These are phyloP conservation scores for Tangara arthus DNA, from an alignment of 2,797 vertebrate genomes.

Conservation along the genomic window DNA sequence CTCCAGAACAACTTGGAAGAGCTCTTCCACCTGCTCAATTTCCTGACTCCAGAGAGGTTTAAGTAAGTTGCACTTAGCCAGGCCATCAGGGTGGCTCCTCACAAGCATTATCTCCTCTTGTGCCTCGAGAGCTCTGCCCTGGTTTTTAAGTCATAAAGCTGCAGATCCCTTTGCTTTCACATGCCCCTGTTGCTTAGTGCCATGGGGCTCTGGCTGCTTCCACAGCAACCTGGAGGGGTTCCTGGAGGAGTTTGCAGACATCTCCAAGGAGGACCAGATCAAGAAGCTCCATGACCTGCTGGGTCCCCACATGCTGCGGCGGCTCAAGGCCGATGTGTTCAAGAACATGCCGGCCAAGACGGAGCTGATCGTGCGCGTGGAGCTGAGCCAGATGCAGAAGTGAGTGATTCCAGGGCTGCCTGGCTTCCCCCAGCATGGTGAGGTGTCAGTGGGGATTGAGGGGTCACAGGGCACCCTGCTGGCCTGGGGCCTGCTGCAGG, in stretches of 20 bases:
- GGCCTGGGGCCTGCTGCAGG: neutral
- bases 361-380: constrained; percentile 93
- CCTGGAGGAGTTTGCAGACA: constrained; percentile 97
- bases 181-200: neutral
- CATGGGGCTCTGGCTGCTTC: neutral
- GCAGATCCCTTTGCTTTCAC: accelerated
- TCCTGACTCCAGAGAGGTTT: constrained; percentile 95
- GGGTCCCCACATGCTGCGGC: constrained; percentile 94
- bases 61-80: constrained; percentile 80
- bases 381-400: constrained; percentile 99
- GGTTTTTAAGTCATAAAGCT: neutral
- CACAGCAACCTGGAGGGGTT: constrained; percentile 95
- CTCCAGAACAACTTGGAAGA: constrained; percentile 99
- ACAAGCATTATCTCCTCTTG: accelerated
- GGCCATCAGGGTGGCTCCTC: accelerated
- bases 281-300: constrained; percentile 96
- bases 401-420: constrained; percentile 59
- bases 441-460: accelerated
- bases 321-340: constrained; percentile 94
- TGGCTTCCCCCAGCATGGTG: accelerated
- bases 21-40: constrained; percentile 97
- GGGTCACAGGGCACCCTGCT: neutral
- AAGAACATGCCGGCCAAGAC: constrained; percentile 99
- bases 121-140: neutral
- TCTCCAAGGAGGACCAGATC: constrained; percentile 99